Evolutionary conservation across 2,797 vertebrate genomes (phyloP).

Genomic region (Gouania willdenowi): DNA sequence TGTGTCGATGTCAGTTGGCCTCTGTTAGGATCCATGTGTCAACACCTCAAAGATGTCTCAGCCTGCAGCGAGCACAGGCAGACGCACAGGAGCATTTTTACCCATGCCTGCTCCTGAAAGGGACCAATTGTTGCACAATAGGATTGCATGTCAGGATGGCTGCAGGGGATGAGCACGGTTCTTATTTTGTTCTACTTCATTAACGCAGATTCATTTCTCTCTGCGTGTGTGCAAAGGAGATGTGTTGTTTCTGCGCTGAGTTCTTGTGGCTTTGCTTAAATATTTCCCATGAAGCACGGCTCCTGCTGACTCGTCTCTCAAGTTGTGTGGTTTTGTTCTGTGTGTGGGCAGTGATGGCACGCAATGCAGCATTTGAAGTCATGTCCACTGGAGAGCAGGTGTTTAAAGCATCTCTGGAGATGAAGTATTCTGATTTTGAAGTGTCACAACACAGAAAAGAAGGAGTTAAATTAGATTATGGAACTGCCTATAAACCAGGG

Average conservation of each 20-base stretch:
- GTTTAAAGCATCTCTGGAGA: neutral
- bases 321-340: constrained; percentile 1
- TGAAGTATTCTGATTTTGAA: too few relatives aligned
- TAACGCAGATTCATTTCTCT: constrained; percentile 54
- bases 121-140: constrained; percentile 59
- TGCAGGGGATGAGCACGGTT: constrained; percentile 17
- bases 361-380: constrained; percentile 10
- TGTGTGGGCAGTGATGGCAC: constrained; percentile 26
- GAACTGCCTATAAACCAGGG: too few relatives aligned
- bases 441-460: too few relatives aligned
- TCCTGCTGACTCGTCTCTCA: constrained; percentile 12
- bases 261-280: constrained; percentile 26
- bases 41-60: constrained; percentile 62
- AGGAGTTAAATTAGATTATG: too few relatives aligned
- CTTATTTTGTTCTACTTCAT: constrained; percentile 70
- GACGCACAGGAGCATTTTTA: constrained; percentile 56
- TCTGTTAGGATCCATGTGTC: constrained; percentile 57
- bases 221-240: neutral
- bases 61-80: constrained; percentile 40
- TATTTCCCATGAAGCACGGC: constrained; percentile 37
- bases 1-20: constrained; percentile 49
- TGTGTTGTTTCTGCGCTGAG: constrained; percentile 22
- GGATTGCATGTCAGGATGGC: constrained; percentile 34
- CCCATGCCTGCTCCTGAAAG: constrained; percentile 74
- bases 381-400: constrained; percentile 2